Conservation (phyloP, 1,140 invertebrate genomes). For the Diorhabda sublineata region DNA sequence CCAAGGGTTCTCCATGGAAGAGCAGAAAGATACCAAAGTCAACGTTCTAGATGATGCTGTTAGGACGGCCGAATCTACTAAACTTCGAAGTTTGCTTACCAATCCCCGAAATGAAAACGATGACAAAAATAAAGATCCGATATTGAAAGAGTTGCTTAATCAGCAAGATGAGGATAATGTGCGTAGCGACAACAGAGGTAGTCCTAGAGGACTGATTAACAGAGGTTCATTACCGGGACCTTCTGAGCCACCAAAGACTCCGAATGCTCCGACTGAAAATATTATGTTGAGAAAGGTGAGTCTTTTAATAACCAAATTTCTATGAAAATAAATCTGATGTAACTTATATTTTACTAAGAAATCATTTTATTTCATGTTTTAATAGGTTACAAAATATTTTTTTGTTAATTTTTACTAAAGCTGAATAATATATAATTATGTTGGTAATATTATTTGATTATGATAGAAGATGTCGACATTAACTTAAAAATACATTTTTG, state of each 20-base stretch:
- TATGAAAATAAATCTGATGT: too few relatives aligned
- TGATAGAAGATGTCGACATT: too few relatives aligned
- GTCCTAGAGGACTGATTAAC: conserved; percentile 42
- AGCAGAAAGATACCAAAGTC: conserved; percentile 45
- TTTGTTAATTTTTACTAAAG: too few relatives aligned
- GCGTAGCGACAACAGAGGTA: conserved; percentile 44
- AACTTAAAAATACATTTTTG: too few relatives aligned
- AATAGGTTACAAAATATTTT: too few relatives aligned
- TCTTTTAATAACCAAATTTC: background rate
- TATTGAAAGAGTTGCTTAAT: conserved; percentile 75
- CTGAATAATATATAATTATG: too few relatives aligned
- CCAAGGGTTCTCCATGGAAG: conserved; percentile 36
- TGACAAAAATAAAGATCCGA: conserved; percentile 53
- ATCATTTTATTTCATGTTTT: too few relatives aligned
- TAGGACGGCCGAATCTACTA: conserved; percentile 31
- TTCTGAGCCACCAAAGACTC: conserved; percentile 43
- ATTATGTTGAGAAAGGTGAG: conserved; percentile 74
- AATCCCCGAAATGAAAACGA: conserved; percentile 45
- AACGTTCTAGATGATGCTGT: conserved; percentile 40
- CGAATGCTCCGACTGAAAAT: conserved; percentile 51
- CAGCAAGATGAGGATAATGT: conserved; percentile 72
- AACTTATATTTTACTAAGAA: too few relatives aligned
- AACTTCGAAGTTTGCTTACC: conserved; percentile 39
- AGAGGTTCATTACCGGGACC: conserved; percentile 35
- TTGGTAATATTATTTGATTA: too few relatives aligned